Base-by-base conservation (phyloP, 2,113 vertebrate genomes). In the Pelmatolapia mariae region DNA sequence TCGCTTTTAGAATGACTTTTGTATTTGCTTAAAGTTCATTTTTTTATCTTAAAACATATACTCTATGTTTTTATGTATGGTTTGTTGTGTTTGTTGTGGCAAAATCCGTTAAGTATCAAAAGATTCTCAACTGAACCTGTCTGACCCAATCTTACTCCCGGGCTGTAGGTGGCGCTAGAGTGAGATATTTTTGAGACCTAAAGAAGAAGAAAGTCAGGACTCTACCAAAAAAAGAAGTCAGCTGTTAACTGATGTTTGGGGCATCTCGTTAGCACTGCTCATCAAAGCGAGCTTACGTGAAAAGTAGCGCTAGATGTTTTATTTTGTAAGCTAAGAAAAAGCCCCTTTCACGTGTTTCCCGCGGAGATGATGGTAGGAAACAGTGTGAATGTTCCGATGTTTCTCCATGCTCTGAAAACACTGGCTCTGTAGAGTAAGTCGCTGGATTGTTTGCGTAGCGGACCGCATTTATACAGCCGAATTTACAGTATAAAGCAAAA, bases 171-270 rank as follows among this genome's bases (percentile, higher is more conserved):
- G 92, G 86, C 90, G 80, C 5, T 80, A 4, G 1, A 4, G 1
- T 3, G 1, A 15, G 0, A 6, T 59, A 4, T 2, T 19, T 78
- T 12, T 31, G 2, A 1, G 1, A 63, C 26, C 7, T 6, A 3
- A 33, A 19, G 88, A 80, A 83, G 73, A 89, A 80, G 24, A 57
- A 84, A 50, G 16, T 9, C 5, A 18, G 5, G 52, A 80, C 1
- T 56, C 52, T 47, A 89, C 91, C 8, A 38, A 10, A 93, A 90
- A 92, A 90, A 73, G 82, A 90, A 40, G 5, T 45, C 56, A 33
- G 59, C 68, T 78, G 89, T 83, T 45, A 26, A 24, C 26, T 84
- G 19, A 56, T 36, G 22, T 26, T 59, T 8, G 12, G 33, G 33
- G 7, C n/a, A 57, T 87, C 54, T 10, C 1, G 43, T 57, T 4